Base-by-base conservation (phyloP, 2,113 vertebrate genomes). In the Coreoperca whiteheadi region DNA sequence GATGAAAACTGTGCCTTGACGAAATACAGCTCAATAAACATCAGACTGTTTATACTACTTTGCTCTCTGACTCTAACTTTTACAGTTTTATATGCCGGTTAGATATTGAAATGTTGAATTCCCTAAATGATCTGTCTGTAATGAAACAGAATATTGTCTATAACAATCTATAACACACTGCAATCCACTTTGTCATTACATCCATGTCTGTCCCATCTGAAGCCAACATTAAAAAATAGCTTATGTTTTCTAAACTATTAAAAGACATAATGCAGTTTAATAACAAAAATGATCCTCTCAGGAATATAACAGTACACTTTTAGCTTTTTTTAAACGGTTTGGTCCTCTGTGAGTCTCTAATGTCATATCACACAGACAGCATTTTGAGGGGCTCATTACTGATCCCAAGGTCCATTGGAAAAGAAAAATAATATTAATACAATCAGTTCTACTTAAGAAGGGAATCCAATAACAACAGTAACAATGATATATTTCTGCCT, bases 1-100 rank as follows among this genome's bases (percentile, higher is more conserved):
- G 84, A 85, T 84, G 53, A 77, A 83, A 89, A 77, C 72, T 88
- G 87, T 90, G 89, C 81, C 79, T 75, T 87, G 88, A 87, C 21
- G 46, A 89, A 88, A 89, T 76, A 88, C 85, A 93, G 87, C 87
- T 84, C 84, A 95, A 95, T 94, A 95, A 95, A 95, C 91, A 93
- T 85, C 88, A 90, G 81, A 87, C 77, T 92, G 88, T 94, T 93
- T 88, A 87, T 85, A 91, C 54, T 51, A 81, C 39, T 39, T 50
- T 77, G 61, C 25, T 86, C 32, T 85, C 14, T 89, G 87, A 77
- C 70, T 81, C 46, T 57, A 1, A 61, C 2, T 53, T 69, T 39
- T 63, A 68, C 1, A 0, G 6, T 39, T 43, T 53, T 1, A n/a
- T 34, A 54, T 60, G n/a, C 23, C n/a, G 8, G 2, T 21, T 5